Conservation (phyloP, 2,113 vertebrate genomes). For the Eudorcas thomsonii region DNA sequence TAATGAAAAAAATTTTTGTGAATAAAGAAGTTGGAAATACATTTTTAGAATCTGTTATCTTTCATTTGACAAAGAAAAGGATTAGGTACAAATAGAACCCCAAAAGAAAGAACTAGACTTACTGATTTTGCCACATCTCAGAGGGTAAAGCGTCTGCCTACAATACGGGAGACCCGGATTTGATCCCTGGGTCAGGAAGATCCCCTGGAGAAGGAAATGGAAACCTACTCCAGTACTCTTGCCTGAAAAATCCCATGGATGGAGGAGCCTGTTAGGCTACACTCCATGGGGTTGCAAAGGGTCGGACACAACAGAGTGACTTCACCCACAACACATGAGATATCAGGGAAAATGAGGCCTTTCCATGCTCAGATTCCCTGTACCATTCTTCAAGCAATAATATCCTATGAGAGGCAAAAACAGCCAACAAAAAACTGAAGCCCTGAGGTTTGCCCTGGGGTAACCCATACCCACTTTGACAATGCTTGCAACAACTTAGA, state of each 20-base stretch:
- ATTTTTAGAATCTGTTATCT: not conserved
- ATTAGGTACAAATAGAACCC: not conserved
- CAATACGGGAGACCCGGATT: not conserved
- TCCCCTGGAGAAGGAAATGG: not conserved
- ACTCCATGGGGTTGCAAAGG: not conserved
- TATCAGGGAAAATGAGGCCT: conserved; percentile 7
- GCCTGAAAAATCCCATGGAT: not conserved
- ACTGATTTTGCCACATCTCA: not conserved
- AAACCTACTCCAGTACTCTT: not conserved
- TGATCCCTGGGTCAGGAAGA: not conserved
- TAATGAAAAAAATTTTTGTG: not conserved
- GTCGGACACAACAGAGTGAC: not conserved
- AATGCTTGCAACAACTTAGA: not conserved
- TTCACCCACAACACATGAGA: not conserved
- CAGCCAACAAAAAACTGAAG: not conserved
- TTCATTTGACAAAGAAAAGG: not conserved
- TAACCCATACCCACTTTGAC: not conserved
- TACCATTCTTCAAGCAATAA: not conserved
- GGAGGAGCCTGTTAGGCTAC: not conserved
- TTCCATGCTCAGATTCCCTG: not conserved
- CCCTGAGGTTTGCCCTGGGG: not conserved
- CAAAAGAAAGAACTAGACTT: not conserved
- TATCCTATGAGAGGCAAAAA: not conserved
- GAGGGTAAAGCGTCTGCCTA: not conserved
- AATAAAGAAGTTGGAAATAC: not conserved